Conservation (phyloP, 2,113 vertebrate species). For the Sinocyclocheilus maitianheensis region DNA sequence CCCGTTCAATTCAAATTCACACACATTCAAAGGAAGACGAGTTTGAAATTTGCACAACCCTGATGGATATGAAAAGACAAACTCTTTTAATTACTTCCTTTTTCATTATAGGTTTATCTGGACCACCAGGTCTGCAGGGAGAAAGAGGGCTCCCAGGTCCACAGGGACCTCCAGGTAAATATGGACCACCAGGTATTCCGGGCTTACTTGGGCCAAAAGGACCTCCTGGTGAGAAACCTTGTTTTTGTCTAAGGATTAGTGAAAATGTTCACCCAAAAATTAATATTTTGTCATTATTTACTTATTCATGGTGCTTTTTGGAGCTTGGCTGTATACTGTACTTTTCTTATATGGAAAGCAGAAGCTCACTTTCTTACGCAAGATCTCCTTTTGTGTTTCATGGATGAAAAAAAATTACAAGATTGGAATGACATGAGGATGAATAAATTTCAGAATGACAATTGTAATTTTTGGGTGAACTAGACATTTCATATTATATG, state of each 20-base stretch:
- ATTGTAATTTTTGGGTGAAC: neutral
- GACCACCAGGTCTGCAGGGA: constrained; percentile 81
- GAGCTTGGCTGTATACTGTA: neutral
- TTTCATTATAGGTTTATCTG: constrained; percentile 69
- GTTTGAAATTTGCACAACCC: neutral
- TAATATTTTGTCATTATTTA: neutral
- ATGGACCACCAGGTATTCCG: constrained; percentile 73
- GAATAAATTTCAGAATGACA: too few species aligned
- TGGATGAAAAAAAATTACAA: too few species aligned
- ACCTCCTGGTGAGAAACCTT: constrained; percentile 75
- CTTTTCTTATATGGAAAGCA: neutral
- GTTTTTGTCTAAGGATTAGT: neutral
- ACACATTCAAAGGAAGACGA: neutral
- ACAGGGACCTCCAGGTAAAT: constrained; percentile 76
- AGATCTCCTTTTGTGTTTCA: neutral
- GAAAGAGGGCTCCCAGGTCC: constrained; percentile 74
- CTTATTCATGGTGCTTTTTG: neutral
- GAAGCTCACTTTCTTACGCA: neutral
- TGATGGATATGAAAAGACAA: neutral
- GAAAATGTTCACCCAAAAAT: neutral
- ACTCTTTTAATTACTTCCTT: neutral
- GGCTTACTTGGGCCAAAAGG: constrained; percentile 77
- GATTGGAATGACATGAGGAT: too few species aligned
- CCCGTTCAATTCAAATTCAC: neutral
- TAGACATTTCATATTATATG: neutral